Evolutionary conservation across 1,140 invertebrate species (phyloP), one percentile per base, ranked within the genome.

Genomic region (Rhysida immarginata): DNA sequence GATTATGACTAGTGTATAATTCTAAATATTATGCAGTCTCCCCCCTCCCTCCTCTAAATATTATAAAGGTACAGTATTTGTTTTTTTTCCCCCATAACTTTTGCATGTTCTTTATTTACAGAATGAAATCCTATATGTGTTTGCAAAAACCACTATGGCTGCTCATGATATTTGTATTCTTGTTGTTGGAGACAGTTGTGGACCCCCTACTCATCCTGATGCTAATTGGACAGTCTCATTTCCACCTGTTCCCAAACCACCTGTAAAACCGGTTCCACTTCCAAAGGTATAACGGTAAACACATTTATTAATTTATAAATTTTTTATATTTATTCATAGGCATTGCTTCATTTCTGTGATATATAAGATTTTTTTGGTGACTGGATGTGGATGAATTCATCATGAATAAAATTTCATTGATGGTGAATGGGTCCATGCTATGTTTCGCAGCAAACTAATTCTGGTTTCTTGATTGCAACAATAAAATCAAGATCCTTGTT

Each of bases 181-280:
- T 65, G 81, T 92, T 0, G 87, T 94, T 43, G 88, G 88, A 0
- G 86, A 91, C 64, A 86, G 84, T 26, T 94, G 90, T 65, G 87
- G 85, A 1, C 83, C 57, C 16, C 57, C 57, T 20, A 63, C 59
- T 57, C 88, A 89, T 69, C 87, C 87, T 0, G 81, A 84, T 25
- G 87, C 91, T 62, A 86, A 93, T 57, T 94, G 89, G 90, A 81
- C 85, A 64, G 84, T 93, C 0, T 77, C 82, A 2, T 87, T 93
- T 63, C 87, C 89, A 2, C 87, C 87, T 0, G 83, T 91, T 25
- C 83, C 84, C 0, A 92, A 94, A 66, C 89, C 87, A 14, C 69
- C 77, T 21, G 53, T 61, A 0, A 64, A 79, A 0, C 69, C 74
- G 43, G 74, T 78, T 54, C 71, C 81, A 20, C 55, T 59, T 25